Base-by-base conservation (phyloP, 1,140 invertebrate species). In the Drosophila baimaii region DNA sequence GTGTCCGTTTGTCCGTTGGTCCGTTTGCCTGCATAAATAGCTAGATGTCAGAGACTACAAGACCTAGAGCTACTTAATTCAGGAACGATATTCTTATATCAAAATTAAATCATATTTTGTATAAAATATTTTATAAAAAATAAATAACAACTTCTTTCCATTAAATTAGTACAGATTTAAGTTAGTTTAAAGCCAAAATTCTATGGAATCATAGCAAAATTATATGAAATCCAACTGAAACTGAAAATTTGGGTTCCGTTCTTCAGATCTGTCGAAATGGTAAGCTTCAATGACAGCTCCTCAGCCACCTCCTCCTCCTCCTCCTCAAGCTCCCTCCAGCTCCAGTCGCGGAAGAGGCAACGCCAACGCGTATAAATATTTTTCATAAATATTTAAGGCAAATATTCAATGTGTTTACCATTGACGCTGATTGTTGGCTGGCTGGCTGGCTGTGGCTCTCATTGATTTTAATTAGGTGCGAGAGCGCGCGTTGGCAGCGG, bases 391-490 rank as follows among this genome's bases (percentile, higher is more conserved):
- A 76, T 80, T 80, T 81, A 51, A 78, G 61, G 61, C 61, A 72
- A 78, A 65, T 51, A 65, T 75, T 69, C 56, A 47, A 43, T 58
- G 37, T 64, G 54, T 57, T 58, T 72, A 33, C 51, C 27, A 23
- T 43, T 52, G 44, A 15, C 27, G 17, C 25, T 46, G 46, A 39
- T 79, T 61, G 44, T 37, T 59, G 54, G 35, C 23, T 63, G 43
- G 31, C 27, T 49, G 37, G 17, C 31, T 54, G 57, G 25, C 23
- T 33, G 29, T 49, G 37, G 23, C 33, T 55, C 29, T 54, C 51
- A 68, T 46, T 74, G 76, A 73, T 55, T 77, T 72, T 77, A 81
- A 81, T 82, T 81, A 81, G 57, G 68, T 71, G 71, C 41, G 21
- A 47, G 76, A 52, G 49, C 21, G 29, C 17, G 49, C 41, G 33